Percentiles rank a stretch among this genome's conserved stretches.
Evolutionary conservation across 2,888 invertebrate genomes (phyloP).

Genomic region (Drosophila acutilabella): DNA sequence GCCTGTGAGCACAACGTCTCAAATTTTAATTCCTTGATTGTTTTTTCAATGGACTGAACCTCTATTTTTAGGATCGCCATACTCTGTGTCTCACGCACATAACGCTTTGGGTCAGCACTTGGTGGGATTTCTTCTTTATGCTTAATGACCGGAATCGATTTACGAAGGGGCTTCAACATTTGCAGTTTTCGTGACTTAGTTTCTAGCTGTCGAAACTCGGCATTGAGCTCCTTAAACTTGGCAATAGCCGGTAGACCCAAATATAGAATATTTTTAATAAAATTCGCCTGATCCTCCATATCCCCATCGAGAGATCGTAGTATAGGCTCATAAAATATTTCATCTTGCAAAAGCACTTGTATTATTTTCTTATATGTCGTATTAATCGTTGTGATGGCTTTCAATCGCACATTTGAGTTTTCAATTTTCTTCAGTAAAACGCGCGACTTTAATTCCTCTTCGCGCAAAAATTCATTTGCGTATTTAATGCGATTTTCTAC

Average conservation of each 20-base stretch:
- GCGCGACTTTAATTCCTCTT: constrained; percentile 76
- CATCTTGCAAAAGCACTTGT: constrained; percentile 79
- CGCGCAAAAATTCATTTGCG: constrained; percentile 75
- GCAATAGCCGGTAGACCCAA: constrained; percentile 82
- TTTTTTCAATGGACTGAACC: constrained; percentile 72
- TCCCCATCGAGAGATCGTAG: constrained; percentile 81
- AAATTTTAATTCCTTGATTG: constrained; percentile 81
- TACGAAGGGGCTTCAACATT: neutral
- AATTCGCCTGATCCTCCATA: constrained; percentile 82
- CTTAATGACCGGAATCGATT: neutral
- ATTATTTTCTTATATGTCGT: constrained; percentile 81
- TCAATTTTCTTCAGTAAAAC: constrained; percentile 79
- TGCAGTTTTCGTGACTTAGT: constrained; percentile 65
- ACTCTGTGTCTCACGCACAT: constrained; percentile 82
- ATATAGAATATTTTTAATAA: constrained; percentile 81
- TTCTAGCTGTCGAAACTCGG: constrained; percentile 74
- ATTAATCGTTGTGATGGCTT: constrained; percentile 81
- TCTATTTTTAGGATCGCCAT: constrained; percentile 79
- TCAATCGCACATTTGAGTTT: constrained; percentile 81
- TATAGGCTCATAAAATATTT: constrained; percentile 84
- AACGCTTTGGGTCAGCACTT: constrained; percentile 62
- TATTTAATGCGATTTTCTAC: constrained; percentile 83
- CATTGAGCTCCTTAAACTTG: constrained; percentile 74
- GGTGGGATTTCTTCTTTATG: constrained; percentile 3
- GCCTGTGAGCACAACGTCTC: constrained; percentile 80